Base-by-base conservation (phyloP, 2,113 vertebrate species). In the Dolichotis patagonum region DNA sequence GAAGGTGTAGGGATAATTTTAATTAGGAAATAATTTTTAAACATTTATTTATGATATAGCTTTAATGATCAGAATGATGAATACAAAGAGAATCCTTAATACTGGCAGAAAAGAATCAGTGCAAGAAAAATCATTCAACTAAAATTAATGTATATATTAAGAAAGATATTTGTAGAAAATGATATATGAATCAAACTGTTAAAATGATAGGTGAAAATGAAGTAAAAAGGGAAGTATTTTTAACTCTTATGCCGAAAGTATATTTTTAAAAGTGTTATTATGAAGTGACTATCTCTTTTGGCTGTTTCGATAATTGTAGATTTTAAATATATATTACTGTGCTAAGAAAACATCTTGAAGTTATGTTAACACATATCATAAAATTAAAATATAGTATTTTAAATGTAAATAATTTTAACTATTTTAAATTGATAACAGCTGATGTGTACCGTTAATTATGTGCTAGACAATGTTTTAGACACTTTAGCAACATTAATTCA, bases 11-110 rank as follows among this genome's bases (percentile, higher is more conserved):
- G 78, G 91, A 94, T 92, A 22, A 97, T 95, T 98, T 98, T 98
- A 98, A 97, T 91, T 77, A 98, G 97, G 80, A 97, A 63, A 96
- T 96, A 97, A 95, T 96, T 97, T 98, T 97, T 97, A 98, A 96
- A 96, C 88, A 94, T 85, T 96, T 96, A 90, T 95, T 91, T 49
- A 58, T 4, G n/a, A 49, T 65, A 96, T 65, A 87, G 96, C 38
- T 89, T 58, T 82, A 91, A 82, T 49, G 17, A n/a, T 93, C 32
- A 88, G 71, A 88, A 87, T 5, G 92, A 88, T 93, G 97, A 98
- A 67, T 12, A 84, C 24, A 30, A 1, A 84, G 0, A 3, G 3
- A 96, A 52, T 75, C 54, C 49, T 54, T 93, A 95, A 95, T 54
- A 84, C 16, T 92, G 46, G 52, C 54, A 81, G 41, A 80, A 97